A percentile compares a stretch with the other conserved stretches of the same genome.
Evolutionary conservation across 2,888 invertebrate species (phyloP).

Genomic region (Thereva nobilitata): DNA sequence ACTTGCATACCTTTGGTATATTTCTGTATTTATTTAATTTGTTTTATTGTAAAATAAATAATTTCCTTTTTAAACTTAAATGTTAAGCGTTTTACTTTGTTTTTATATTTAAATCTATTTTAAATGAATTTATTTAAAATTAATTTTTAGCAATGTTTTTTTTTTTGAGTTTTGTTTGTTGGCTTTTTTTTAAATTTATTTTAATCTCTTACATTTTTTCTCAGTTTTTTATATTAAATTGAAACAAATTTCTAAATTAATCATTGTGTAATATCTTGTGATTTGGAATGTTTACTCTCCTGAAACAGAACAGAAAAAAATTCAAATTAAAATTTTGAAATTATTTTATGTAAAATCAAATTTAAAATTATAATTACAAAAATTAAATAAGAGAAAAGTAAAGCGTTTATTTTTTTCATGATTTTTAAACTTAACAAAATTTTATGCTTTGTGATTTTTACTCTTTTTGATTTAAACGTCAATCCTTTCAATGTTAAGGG

Average conservation of each 20-base stretch:
- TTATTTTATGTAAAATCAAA: background rate
- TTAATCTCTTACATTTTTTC: conserved; percentile 4
- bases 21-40: conserved; percentile 7
- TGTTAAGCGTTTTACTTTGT: conserved; percentile 31
- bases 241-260: conserved; percentile 6
- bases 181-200: conserved; percentile 1
- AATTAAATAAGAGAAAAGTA: background rate
- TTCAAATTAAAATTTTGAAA: conserved; percentile 2
- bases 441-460: background rate
- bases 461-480: background rate
- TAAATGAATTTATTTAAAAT: no score
- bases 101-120: background rate
- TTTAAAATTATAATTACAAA: background rate
- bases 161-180: conserved; percentile 6
- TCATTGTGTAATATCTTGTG: conserved; percentile 46
- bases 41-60: conserved; percentile 28
- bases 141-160: background rate
- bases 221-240: conserved; percentile 8
- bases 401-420: background rate
- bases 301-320: conserved; percentile 41
- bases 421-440: background rate
- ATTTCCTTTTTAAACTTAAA: conserved; percentile 15
- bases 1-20: conserved; percentile 13
- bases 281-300: conserved; percentile 46
- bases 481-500: background rate